Evolutionary conservation across 1,140 invertebrate genomes (phyloP), one percentile per base, ranked within the genome.

Genomic region (Drosophila nebulosa): DNA sequence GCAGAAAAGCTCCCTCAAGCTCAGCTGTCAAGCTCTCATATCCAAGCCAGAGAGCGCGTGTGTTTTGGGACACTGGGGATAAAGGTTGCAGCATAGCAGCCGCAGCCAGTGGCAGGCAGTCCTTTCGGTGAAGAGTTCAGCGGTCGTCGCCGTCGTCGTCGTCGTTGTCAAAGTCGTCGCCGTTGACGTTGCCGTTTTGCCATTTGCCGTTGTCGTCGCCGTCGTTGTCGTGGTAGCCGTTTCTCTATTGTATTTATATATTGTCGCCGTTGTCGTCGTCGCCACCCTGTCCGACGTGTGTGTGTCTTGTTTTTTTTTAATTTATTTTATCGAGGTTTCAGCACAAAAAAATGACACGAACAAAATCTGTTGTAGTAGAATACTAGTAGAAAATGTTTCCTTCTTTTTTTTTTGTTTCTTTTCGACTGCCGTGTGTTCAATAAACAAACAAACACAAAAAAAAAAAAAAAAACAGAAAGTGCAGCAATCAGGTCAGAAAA

Each of bases 101-200:
- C 24, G 4, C 30, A 10, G 10, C 3, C 75, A 88, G 83, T 88
- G 83, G 75, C 79, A 77, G 74, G 66, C 73, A 88, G 83, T 88
- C 83, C 84, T 88, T 88, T 88, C 84, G 84, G 84, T 88, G 84
- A 88, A 88, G 83, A 88, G 83, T 88, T 88, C 72, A 77, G 81
- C 83, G 66, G 69, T 83, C 60, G 74, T 74, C 36, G 27, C 60
- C 39, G 56, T 65, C 30, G 42, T 52, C 64, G 42, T 39, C 27
- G 56, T 42, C 16, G 66, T 21, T 21, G 26, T 50, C 36, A 60
- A 65, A 26, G 68, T 64, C 24, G 52, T 42, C 46, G 60, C 74
- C 64, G 68, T 73, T 53, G 74, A 66, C 52, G 72, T 52, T 50
- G 58, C 62, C 36, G 57, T 42, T 7, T 30, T 7, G 74, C 59